Percentiles rank a stretch among this genome's conserved stretches.
Evolutionary conservation across 2,113 vertebrate species (phyloP).

Genomic region (Spizaetus ornatus): DNA sequence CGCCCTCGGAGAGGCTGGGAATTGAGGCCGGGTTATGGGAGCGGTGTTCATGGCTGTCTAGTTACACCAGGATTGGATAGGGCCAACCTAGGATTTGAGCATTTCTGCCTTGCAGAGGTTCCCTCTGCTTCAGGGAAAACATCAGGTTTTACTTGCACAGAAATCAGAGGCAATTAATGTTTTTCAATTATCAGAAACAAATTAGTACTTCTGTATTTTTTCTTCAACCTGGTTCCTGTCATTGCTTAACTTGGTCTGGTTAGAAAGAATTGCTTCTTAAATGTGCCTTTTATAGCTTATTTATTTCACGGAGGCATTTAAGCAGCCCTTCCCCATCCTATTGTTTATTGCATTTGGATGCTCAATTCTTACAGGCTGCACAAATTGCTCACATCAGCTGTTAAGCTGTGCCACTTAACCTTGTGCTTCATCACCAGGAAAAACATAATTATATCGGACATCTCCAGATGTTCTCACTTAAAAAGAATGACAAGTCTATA

Average conservation of each 20-base stretch:
- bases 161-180: not conserved
- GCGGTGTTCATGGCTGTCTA: rapidly evolving
- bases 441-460: not conserved
- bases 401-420: not conserved
- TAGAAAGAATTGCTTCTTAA: not conserved
- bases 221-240: not conserved
- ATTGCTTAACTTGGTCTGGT: not conserved
- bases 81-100: not conserved
- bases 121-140: not conserved
- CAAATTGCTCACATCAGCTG: not conserved
- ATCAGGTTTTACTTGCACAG: not conserved
- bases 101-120: not conserved
- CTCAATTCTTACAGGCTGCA: not conserved
- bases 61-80: rapidly evolving
- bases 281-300: not conserved
- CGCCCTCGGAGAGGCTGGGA: not conserved
- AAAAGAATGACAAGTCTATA: not conserved
- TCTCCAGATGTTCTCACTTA: slow-evolving; percentile 33
- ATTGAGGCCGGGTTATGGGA: not conserved
- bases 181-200: not conserved
- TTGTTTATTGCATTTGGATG: not conserved
- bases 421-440: not conserved
- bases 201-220: not conserved
- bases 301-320: not conserved
- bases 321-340: not conserved